Evolutionary conservation across 2,113 vertebrate species (phyloP), one percentile per base, ranked within the genome.

Genomic region (Suncus etruscus): DNA sequence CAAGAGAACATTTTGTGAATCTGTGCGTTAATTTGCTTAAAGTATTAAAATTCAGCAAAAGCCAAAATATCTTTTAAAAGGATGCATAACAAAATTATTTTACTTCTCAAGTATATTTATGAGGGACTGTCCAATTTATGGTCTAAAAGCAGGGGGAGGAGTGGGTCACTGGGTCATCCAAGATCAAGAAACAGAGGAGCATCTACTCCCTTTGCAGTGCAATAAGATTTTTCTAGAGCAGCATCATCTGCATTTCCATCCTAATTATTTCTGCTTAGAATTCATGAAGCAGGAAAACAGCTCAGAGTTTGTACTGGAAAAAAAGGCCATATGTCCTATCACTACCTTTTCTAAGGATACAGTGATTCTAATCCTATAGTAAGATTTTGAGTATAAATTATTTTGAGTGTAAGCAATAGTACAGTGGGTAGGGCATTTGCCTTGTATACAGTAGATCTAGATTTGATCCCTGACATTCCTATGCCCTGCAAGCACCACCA

Each of bases 31-130:
- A 78, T 94, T 92, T 75, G 2, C 48, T 86, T 93, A 50, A 25
- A 86, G 89, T 84, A 86, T 92, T 94, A 39, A 25, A 87, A 95
- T 47, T 50, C 73, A 83, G 48, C 32, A 14, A 94, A 87, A 93
- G 25, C n/a, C 48, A 63, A 84, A 70, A 76, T 65, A 3, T 32
- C 66, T 24, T 27, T 61, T 47, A 29, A 85, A 22, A 0, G 0
- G 75, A 15, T 73, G 48, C 32, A 1, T 50, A 89, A 7, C 29
- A 66, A 54, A 91, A 48, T 72, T 93, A 48, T 81, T 73, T 48
- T 54, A 50, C 68, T 65, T 93, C 74, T 15, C 0, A 4, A 27
- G 9, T 2, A 0, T 39, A 31, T 48, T 93, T 72, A 16, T 89
- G 31, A 61, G 32, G 32, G 15, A 74, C 66, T 29, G 22, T 47